A percentile compares a stretch with the other conserved stretches of the same genome.
These are phyloP conservation scores for Eucidaris tribuloides DNA, from an alignment of 35 echinoderm and acorn worm genomes.

Conservation along the genomic window DNA sequence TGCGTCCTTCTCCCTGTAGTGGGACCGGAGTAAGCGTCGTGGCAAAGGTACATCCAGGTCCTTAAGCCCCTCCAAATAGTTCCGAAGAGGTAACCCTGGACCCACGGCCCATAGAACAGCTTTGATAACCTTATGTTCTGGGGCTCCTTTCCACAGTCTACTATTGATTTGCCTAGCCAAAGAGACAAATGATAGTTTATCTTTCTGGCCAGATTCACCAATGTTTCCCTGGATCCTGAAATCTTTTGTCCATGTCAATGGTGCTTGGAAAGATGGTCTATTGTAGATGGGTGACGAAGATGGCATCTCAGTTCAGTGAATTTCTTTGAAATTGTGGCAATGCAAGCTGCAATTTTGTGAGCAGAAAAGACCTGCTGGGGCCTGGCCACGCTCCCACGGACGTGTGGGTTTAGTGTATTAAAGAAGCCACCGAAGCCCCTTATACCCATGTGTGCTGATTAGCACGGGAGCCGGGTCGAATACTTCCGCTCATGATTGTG, in stretches of 20 bases:
- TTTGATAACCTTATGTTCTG: neutral
- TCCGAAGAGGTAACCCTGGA: neutral
- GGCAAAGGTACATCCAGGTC: conserved; percentile 23
- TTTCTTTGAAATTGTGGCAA: neutral
- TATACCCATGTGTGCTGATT: neutral
- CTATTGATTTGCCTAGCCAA: neutral
- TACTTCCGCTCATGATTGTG: neutral
- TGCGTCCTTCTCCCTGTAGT: conserved; percentile 48
- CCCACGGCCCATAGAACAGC: neutral
- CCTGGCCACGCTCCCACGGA: neutral
- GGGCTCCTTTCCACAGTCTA: neutral
- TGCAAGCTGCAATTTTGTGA: neutral
- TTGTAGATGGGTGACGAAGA: too few relatives aligned
- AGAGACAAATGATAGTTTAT: neutral
- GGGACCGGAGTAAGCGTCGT: neutral
- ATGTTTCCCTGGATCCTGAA: conserved; percentile 23
- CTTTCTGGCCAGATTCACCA: conserved; percentile 31
- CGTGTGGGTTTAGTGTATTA: neutral
- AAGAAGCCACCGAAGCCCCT: neutral
- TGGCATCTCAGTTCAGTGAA: too few relatives aligned
- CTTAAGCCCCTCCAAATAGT: conserved; percentile 35
- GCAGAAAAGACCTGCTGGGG: neutral
- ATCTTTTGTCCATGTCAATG: neutral
- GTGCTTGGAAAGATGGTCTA: too few relatives aligned
- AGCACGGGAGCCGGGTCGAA: neutral